These are phyloP conservation scores for Amiota minor DNA, from an alignment of 2,888 invertebrate species.

Conservation along the genomic window DNA sequence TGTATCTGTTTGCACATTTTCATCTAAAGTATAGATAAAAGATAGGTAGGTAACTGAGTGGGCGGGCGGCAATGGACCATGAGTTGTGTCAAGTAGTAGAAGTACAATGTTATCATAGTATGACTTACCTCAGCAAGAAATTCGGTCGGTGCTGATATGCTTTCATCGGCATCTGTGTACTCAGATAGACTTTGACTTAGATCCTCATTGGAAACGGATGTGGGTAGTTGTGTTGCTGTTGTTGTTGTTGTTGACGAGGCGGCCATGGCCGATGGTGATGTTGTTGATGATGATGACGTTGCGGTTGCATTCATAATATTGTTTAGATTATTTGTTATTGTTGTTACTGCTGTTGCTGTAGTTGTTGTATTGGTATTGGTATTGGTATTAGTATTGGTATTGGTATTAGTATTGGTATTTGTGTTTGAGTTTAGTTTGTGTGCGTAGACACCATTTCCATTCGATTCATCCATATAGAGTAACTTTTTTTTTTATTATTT, in stretches of 20 bases:
- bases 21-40: too few species aligned
- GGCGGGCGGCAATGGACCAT: neutral
- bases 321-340: slow-evolving; percentile 38
- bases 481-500: slow-evolving; percentile 57
- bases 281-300: slow-evolving; percentile 30
- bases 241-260: slow-evolving; percentile 38
- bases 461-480: slow-evolving; percentile 72
- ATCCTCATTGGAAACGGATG: slow-evolving; percentile 77
- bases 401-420: slow-evolving; percentile 50
- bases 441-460: slow-evolving; percentile 72
- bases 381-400: slow-evolving; percentile 50
- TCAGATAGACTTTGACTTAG: slow-evolving; percentile 77
- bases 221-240: slow-evolving; percentile 58
- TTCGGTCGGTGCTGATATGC: slow-evolving; percentile 84
- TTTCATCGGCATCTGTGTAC: slow-evolving; percentile 81
- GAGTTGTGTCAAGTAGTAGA: neutral
- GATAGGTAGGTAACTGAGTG: neutral
- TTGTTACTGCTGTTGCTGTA: slow-evolving; percentile 37
- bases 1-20: too few species aligned
- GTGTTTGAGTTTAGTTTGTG: slow-evolving; percentile 48
- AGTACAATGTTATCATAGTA: neutral
- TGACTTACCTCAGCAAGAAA: slow-evolving; percentile 81
- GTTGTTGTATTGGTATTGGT: slow-evolving; percentile 35
- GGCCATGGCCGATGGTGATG: slow-evolving; percentile 22
- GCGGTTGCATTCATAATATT: slow-evolving; percentile 43